Evolutionary conservation across 1,140 invertebrate genomes (phyloP), one percentile per base, ranked within the genome.

Genomic region (Trypoxylus dichotomus): DNA sequence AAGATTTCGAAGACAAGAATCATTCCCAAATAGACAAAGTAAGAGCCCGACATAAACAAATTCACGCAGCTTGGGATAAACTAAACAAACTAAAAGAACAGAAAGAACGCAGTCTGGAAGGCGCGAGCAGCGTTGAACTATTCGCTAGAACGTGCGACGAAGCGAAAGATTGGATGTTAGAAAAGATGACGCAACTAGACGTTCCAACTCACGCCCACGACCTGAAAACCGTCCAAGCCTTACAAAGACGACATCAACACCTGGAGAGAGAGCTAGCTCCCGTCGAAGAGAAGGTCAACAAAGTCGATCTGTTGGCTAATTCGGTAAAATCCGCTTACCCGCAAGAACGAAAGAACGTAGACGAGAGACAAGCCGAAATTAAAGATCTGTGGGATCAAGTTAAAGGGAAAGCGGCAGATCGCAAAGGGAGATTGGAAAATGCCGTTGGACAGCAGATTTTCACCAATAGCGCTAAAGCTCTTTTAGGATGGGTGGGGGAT

Each of bases 371-470:
- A 86, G 91, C 92, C 79, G 95, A 98, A 86, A 92, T 99, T 27
- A 91, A 94, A 80, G 90, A 92, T 77, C 88, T 97, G 80, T 99
- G 97, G 97, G 91, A 93, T 77, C 91, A 95, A 84, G 93, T 98
- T 41, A 90, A 94, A 85, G 91, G 91, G 3, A 96, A 96, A 83
- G 96, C 96, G 1, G 89, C 90, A 11, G 93, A 96, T 73, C 88
- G 96, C 24, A 89, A 95, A 78, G 91, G 91, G 0, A 86, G 95
- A 75, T 89, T 99, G 10, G 96, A 98, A 86, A 95, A 96, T 84
- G 95, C 96, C 13, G 96, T 98, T 10, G 97, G 97, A 0, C 93
- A 96, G 82, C 96, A 98, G 86, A 96, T 98, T 80, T 99, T 99
- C 85, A 94, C 94, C 82, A 96, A 95, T 83, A 93, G 91, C 80